Percentiles rank a stretch among this genome's conserved stretches.
These are phyloP conservation scores for Amazona ochrocephala DNA, from an alignment of 2,797 vertebrate genomes.

Conservation along the genomic window DNA sequence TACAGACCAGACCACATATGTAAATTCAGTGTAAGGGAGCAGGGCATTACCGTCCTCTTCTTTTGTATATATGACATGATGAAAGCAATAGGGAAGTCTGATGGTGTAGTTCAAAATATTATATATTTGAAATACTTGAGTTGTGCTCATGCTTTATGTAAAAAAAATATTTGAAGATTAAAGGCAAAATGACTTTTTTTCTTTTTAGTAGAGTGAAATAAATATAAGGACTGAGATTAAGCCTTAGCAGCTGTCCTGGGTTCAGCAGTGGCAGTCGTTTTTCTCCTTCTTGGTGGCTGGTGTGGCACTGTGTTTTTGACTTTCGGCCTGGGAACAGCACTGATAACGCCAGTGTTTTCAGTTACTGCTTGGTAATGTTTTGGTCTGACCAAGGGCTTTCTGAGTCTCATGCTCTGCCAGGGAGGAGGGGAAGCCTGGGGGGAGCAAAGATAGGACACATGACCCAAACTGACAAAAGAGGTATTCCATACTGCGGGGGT, in stretches of 20 bases:
- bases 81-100: background rate
- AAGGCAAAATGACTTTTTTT: background rate
- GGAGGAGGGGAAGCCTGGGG: too few relatives aligned
- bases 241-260: background rate
- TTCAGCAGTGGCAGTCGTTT: too few relatives aligned
- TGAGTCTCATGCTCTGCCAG: too few relatives aligned
- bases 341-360: too few relatives aligned
- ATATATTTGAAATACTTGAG: background rate
- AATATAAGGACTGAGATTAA: background rate
- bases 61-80: background rate
- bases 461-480: too few relatives aligned
- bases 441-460: too few relatives aligned
- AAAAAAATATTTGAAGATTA: conserved; percentile 14
- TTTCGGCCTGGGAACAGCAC: too few relatives aligned
- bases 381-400: too few relatives aligned
- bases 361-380: too few relatives aligned
- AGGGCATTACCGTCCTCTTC: background rate
- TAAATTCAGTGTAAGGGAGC: background rate
- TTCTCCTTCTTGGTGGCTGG: too few relatives aligned
- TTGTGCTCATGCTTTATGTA: background rate
- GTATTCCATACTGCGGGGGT: too few relatives aligned
- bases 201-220: background rate
- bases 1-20: background rate
- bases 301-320: too few relatives aligned
- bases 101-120: background rate